Percentiles rank a stretch among this genome's conserved stretches.
Evolutionary conservation across 1,140 invertebrate species (phyloP).

Genomic region (Rhyzopertha dominica): DNA sequence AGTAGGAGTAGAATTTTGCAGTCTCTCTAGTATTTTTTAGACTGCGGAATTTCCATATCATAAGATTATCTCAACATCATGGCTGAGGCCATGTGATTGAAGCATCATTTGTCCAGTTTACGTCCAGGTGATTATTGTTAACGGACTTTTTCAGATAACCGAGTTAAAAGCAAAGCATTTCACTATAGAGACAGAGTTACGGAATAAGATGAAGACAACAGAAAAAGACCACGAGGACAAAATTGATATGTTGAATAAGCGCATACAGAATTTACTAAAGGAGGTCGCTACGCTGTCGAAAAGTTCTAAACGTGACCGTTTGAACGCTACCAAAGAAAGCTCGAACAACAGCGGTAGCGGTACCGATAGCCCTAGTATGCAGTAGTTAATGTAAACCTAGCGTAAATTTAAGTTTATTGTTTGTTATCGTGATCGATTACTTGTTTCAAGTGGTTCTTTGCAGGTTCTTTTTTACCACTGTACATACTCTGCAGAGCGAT

Average conservation of each 20-base stretch:
- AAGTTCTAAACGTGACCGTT: constrained; percentile 61
- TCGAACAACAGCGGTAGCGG: constrained; percentile 68
- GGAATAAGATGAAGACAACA: constrained; percentile 75
- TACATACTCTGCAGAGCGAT: too few species aligned
- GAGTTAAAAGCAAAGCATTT: constrained; percentile 90
- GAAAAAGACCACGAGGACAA: constrained; percentile 79
- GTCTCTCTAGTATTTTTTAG: not conserved
- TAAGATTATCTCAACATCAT: not conserved
- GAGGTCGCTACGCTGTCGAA: constrained; percentile 82
- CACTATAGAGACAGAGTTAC: constrained; percentile 77
- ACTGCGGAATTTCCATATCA: not conserved
- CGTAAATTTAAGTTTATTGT: not conserved
- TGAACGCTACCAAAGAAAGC: constrained; percentile 47
- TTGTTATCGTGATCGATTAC: too few species aligned
- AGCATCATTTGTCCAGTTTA: not conserved
- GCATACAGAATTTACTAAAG: constrained; percentile 71
- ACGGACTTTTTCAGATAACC: constrained; percentile 72
- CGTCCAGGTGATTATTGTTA: constrained; percentile 14
- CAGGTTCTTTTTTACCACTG: too few species aligned
- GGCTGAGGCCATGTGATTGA: not conserved
- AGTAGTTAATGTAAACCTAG: too few species aligned
- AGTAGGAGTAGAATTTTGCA: not conserved
- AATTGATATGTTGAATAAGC: constrained; percentile 69
- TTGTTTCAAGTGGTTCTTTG: too few species aligned
- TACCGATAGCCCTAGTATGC: constrained; percentile 64